A percentile compares a stretch with the other conserved stretches of the same genome.
phyloP scores from a whole-genome alignment of 2,888 invertebrate genomes.

The Orchestes rusci region DNA sequence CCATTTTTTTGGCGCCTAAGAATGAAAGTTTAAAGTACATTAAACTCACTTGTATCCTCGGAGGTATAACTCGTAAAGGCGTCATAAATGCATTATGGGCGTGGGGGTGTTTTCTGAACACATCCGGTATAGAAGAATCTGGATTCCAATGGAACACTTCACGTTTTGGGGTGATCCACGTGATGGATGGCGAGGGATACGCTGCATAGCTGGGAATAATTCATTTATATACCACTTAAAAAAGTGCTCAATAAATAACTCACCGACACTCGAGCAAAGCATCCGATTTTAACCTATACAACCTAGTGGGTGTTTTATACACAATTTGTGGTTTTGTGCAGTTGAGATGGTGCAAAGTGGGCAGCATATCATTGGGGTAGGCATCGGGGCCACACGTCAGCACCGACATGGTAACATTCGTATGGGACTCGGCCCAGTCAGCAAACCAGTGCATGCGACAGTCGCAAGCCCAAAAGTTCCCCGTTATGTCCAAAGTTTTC shows the following conservation, averaged over 20 bases:
- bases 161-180: conserved; percentile 76
- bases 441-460: conserved; percentile 54
- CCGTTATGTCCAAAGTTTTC: conserved; percentile 57
- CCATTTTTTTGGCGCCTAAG: too few species aligned
- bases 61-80: conserved; percentile 41
- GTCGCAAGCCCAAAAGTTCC: conserved; percentile 81
- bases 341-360: conserved; percentile 61
- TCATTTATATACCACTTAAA: not conserved
- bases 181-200: conserved; percentile 70
- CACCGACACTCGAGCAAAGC: conserved; percentile 67
- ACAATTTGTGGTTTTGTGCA: conserved; percentile 60
- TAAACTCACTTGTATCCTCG: conserved; percentile 49
- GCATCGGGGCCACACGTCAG: conserved; percentile 57
- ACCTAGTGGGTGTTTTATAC: conserved; percentile 54
- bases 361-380: conserved; percentile 63
- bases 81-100: conserved; percentile 51
- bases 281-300: conserved; percentile 57
- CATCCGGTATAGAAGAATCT: conserved; percentile 57
- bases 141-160: conserved; percentile 73
- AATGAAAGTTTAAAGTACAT: too few species aligned
- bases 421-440: conserved; percentile 41
- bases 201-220: conserved; percentile 44
- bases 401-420: conserved; percentile 47
- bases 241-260: conserved; percentile 2
- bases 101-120: conserved; percentile 59